These are phyloP conservation scores for Drosophila tanythrix DNA, from an alignment of 2,888 invertebrate genomes.

Conservation along the genomic window DNA sequence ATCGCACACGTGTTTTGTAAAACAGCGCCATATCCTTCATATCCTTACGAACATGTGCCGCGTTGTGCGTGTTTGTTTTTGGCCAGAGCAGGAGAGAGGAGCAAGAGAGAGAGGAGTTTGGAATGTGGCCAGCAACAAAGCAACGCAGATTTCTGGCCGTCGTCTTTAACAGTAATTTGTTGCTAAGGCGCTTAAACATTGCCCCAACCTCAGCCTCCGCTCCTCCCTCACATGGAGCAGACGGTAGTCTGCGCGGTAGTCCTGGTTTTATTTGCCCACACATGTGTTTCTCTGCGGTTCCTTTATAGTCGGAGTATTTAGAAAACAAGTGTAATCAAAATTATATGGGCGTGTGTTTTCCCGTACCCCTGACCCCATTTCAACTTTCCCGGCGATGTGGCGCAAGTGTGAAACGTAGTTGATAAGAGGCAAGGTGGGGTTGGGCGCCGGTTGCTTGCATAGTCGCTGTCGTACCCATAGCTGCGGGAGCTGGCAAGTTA, in stretches of 20 bases:
- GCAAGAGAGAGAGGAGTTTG: background rate
- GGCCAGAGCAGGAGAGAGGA: no score
- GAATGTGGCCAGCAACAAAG: conserved; percentile 20
- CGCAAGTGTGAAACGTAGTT: conserved; percentile 32
- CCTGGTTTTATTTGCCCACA: conserved; percentile 62
- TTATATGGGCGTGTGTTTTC: conserved; percentile 72
- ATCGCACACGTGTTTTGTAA: conserved; percentile 77
- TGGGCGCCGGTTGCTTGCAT: background rate
- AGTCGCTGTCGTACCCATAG: conserved; percentile 11
- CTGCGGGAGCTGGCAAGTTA: conserved; percentile 63
- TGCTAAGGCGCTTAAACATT: conserved; percentile 65
- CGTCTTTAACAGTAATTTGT: conserved; percentile 76
- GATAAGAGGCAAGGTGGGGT: background rate
- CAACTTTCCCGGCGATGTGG: conserved; percentile 67
- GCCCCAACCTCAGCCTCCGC: background rate
- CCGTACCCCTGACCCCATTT: conserved; percentile 40
- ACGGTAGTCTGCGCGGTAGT: conserved; percentile 24
- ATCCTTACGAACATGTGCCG: conserved; percentile 62
- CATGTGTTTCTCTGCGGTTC: conserved; percentile 57
- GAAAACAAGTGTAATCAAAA: conserved; percentile 80
- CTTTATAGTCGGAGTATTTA: conserved; percentile 68
- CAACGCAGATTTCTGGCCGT: conserved; percentile 59
- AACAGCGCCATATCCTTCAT: conserved; percentile 72
- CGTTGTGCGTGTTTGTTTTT: conserved; percentile 38
- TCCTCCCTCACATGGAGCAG: background rate